Percentiles rank a stretch among this genome's conserved stretches.
phyloP scores from a whole-genome alignment of 30 jellyfish, hydroid and myxozoan genomes.

The Cassiopea andromeda region DNA sequence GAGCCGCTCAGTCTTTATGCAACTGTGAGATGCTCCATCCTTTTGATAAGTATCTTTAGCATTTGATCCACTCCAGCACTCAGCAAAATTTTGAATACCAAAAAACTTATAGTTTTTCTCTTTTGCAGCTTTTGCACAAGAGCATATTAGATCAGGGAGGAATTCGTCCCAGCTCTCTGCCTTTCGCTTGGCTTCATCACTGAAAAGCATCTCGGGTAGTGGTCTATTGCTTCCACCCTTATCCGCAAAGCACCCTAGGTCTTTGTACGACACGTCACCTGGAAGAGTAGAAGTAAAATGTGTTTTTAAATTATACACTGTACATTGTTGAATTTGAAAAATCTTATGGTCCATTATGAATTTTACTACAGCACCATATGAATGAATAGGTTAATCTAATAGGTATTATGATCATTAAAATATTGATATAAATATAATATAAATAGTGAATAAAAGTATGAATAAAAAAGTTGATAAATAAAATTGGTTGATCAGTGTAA shows the following conservation, averaged over 20 bases:
- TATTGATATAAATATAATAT: too few relatives aligned
- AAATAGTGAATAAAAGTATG: too few relatives aligned
- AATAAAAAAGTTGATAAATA: too few relatives aligned
- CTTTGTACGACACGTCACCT: slow-evolving; percentile 79
- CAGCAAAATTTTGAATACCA: slow-evolving; percentile 69
- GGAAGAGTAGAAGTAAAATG: neutral
- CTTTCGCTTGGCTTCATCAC: slow-evolving; percentile 69
- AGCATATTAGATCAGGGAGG: slow-evolving; percentile 82
- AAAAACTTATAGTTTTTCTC: slow-evolving; percentile 55
- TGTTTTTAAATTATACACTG: too few relatives aligned
- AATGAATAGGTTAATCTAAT: too few relatives aligned
- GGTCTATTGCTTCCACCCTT: slow-evolving; percentile 51
- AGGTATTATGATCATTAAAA: too few relatives aligned
- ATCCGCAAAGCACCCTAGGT: slow-evolving; percentile 82
- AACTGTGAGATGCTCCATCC: slow-evolving; percentile 51
- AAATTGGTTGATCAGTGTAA: too few relatives aligned
- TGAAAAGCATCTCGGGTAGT: slow-evolving; percentile 81
- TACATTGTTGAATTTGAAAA: too few relatives aligned
- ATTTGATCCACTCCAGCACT: slow-evolving; percentile 79
- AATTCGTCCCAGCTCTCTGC: slow-evolving; percentile 83
- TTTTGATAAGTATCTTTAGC: slow-evolving; percentile 47
- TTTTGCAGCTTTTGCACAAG: slow-evolving; percentile 85
- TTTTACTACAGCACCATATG: too few relatives aligned
- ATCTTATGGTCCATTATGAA: too few relatives aligned
- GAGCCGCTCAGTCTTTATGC: slow-evolving; percentile 23